phyloP scores from a whole-genome alignment of 2,113 vertebrate species.

The Channa argus region DNA sequence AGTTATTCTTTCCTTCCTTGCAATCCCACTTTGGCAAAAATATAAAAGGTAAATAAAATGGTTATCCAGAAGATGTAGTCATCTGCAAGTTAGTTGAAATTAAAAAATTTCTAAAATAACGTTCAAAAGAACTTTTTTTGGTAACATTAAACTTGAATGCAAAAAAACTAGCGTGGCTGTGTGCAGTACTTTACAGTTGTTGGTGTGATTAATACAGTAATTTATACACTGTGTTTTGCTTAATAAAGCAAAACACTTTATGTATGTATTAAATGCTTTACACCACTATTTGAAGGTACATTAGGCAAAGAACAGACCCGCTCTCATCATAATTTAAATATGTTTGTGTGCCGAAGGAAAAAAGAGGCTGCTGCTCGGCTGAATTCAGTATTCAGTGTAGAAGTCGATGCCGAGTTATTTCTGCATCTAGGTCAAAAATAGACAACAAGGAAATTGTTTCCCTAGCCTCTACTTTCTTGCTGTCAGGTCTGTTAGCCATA shows the following conservation, averaged over 20 bases:
- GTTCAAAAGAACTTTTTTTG: neutral
- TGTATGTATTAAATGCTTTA: conserved; percentile 45
- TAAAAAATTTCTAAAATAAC: too few relatives aligned
- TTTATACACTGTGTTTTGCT: conserved; percentile 39
- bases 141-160: conserved; percentile 24
- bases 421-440: conserved; percentile 75
- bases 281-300: conserved; percentile 34
- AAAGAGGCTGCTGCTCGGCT: conserved; percentile 39
- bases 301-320: conserved; percentile 26
- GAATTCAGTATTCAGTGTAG: conserved; percentile 38
- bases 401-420: conserved; percentile 60
- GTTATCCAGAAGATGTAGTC: neutral
- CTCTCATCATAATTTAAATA: conserved; percentile 40
- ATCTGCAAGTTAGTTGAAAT: conserved; percentile 1
- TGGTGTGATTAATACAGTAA: conserved; percentile 30
- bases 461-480: conserved; percentile 51
- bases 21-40: neutral
- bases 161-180: conserved; percentile 1
- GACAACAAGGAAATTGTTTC: conserved; percentile 66
- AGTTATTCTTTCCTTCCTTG: neutral
- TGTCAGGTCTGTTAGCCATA: conserved; percentile 48
- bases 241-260: conserved; percentile 40
- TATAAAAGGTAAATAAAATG: neutral
- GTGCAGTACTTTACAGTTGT: conserved; percentile 17
- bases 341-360: conserved; percentile 31